Conservation (phyloP, 2,113 vertebrate genomes). For the Zosterops lateralis region DNA sequence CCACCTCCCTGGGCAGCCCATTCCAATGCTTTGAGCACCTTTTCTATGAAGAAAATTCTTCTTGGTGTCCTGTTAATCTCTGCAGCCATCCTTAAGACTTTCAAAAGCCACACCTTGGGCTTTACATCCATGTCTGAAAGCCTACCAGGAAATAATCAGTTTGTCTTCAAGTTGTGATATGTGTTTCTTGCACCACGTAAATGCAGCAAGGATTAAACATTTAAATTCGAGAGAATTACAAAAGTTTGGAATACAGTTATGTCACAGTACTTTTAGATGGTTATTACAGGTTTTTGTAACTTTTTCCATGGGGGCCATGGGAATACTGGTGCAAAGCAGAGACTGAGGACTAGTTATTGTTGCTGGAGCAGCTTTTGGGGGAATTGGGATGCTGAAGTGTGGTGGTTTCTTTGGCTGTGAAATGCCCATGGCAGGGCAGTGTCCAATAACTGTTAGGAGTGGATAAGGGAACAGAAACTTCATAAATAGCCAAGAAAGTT, state of each 20-base stretch:
- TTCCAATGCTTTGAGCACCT: background rate
- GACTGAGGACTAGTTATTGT: background rate
- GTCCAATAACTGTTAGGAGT: background rate
- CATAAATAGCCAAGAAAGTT: background rate
- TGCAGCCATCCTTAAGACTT: background rate
- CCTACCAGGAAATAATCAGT: background rate
- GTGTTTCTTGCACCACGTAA: background rate
- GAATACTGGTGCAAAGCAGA: background rate
- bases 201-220: background rate
- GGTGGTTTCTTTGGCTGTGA: background rate
- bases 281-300: background rate
- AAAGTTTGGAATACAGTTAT: background rate
- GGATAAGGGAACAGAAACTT: background rate
- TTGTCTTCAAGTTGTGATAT: background rate
- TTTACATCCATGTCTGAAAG: background rate
- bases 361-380: background rate
- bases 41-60: background rate
- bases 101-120: background rate
- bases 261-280: accelerated
- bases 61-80: background rate
- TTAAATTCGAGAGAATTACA: background rate
- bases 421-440: background rate
- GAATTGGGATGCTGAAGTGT: background rate
- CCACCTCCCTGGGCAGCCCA: background rate
- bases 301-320: background rate